These are phyloP conservation scores for Netelia melanura DNA, from an alignment of 2,888 invertebrate species.

Conservation along the genomic window DNA sequence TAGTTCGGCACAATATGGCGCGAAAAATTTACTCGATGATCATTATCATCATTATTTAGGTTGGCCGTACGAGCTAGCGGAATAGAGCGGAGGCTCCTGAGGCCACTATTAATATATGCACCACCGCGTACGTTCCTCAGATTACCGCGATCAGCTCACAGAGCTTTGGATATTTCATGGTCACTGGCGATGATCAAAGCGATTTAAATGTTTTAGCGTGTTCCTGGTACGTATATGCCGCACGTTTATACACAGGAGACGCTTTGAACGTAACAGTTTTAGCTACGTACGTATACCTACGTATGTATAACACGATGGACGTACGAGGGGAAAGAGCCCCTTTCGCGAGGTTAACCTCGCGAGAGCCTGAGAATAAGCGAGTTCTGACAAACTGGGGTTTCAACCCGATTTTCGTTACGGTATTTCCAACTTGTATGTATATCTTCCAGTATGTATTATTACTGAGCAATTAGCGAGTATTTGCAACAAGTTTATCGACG, in stretches of 20 bases:
- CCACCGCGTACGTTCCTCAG: constrained; percentile 2
- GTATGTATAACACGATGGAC: not conserved
- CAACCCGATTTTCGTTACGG: too few species aligned
- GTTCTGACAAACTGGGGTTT: not conserved
- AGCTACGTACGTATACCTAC: not conserved
- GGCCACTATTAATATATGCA: constrained; percentile 4
- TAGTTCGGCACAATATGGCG: too few species aligned
- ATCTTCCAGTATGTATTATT: too few species aligned
- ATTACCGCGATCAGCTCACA: constrained; percentile 42
- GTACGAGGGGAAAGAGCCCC: not conserved
- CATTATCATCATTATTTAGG: constrained; percentile 6
- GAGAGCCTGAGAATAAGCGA: constrained; percentile 27
- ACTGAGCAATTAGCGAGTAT: too few species aligned
- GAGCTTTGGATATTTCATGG: constrained; percentile 61
- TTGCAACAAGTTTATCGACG: too few species aligned
- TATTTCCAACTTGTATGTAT: too few species aligned
- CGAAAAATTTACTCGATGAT: not conserved
- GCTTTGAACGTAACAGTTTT: constrained; percentile 9
- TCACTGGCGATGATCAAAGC: constrained; percentile 56
- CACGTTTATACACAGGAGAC: constrained; percentile 34
- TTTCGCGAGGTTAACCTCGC: constrained; percentile 25
- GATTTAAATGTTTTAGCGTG: constrained; percentile 53
- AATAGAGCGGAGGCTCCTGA: constrained; percentile 37
- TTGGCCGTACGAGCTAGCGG: not conserved
- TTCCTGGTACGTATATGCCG: constrained; percentile 4